Percentiles rank a stretch among this genome's conserved stretches.
phyloP scores from a whole-genome alignment of 2,797 vertebrate species.

The Myioborus miniatus region DNA sequence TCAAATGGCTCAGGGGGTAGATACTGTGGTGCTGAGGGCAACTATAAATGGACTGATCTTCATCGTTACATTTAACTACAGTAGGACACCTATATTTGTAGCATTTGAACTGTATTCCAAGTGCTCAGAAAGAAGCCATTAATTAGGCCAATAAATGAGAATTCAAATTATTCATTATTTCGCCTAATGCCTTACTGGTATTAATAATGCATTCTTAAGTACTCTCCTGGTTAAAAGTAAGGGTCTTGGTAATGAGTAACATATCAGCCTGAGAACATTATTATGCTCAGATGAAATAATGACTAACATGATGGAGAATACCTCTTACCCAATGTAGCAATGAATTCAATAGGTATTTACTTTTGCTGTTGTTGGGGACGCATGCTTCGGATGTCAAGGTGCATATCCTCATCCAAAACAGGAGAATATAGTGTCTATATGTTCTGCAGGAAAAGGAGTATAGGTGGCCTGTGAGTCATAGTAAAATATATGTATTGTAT shows the following conservation, averaged over 20 bases:
- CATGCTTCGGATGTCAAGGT: background rate
- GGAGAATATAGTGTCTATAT: fast-evolving
- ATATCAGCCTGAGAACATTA: background rate
- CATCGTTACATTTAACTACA: background rate
- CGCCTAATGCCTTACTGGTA: background rate
- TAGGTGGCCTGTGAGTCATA: no score
- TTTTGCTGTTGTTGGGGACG: background rate
- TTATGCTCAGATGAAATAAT: background rate
- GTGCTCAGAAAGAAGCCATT: background rate
- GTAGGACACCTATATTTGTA: background rate
- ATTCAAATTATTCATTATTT: conserved; percentile 6
- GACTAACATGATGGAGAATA: background rate
- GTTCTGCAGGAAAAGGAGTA: background rate
- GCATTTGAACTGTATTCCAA: background rate
- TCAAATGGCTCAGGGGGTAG: background rate
- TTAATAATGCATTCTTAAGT: conserved; percentile 32
- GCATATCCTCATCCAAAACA: background rate
- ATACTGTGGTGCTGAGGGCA: background rate
- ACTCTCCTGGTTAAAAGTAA: background rate
- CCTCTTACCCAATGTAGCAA: background rate
- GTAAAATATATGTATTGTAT: no score
- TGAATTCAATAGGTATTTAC: background rate
- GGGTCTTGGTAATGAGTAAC: background rate
- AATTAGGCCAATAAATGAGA: conserved; percentile 23
- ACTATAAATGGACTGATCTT: background rate